Base-by-base conservation (phyloP, 2,888 invertebrate genomes). In the Epinotia nisella region DNA sequence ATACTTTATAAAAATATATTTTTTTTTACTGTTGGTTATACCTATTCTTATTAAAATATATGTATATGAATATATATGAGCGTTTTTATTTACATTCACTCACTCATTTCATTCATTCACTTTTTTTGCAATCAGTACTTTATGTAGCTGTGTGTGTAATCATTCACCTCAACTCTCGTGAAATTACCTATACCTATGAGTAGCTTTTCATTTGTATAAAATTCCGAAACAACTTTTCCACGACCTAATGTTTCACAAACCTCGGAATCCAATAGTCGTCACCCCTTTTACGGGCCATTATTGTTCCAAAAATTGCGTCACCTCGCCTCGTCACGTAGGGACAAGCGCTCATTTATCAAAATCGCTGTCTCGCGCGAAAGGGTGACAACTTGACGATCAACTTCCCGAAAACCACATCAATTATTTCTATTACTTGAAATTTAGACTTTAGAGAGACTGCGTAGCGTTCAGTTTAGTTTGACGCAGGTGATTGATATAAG, bases 271-370 rank as follows among this genome's bases (percentile, higher is more conserved):
- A 65, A 71, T 71, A 65, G 39, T 65, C 64, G 17, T 39, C 64
- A 56, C 61, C 49, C 39, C 13, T 21, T 59, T 39, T 39, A 21
- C 15, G 49, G 39, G 70, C 58, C 65, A 59, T 71, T 71, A 71
- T 71, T 71, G 71, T 71, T 59, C 59, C 71, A 65, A 71, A 71
- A 71, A 71, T 71, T 65, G 65, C 71, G 51, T 41, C 65, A 39
- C 71, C 5, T 19, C 39, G 65, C 53, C 19, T 53, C 53, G 60
- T 51, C 65, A 71, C 65, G 71, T 71, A 41, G 39, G 49, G 51
- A 51, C 29, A 29, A 35, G 58, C 13, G 29, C 65, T 71, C 71
- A 71, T 71, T 71, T 71, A 71, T 71, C 71, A 71, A 71, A 71
- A 71, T 71, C 71, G 71, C 49, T 69, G 68, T 69, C 65, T 53